Percentiles rank a stretch among this genome's conserved stretches.
phyloP scores from a whole-genome alignment of 1,140 invertebrate genomes.

The Drosophila auraria region DNA sequence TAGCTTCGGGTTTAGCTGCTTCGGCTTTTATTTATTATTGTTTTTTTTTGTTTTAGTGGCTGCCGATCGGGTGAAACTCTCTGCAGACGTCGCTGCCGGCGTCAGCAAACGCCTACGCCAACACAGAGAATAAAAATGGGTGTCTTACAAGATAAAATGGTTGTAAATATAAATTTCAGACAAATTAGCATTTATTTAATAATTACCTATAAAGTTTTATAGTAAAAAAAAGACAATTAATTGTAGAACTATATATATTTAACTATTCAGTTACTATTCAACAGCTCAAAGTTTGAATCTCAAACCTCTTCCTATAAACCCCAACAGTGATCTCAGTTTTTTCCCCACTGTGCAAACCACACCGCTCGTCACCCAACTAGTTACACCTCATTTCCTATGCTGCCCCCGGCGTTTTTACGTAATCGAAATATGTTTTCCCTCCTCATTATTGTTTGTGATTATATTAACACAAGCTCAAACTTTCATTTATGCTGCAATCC shows the following conservation, averaged over 20 bases:
- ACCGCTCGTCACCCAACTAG: conserved; percentile 5
- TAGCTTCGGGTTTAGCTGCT: conserved; percentile 32
- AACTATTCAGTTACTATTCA: too few species aligned
- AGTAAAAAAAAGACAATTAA: too few species aligned
- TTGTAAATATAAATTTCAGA: background rate
- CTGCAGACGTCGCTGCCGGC: conserved; percentile 25
- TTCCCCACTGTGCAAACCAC: background rate
- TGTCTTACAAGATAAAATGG: conserved; percentile 2
- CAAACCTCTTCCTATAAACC: background rate
- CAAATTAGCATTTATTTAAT: background rate
- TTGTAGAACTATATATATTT: too few species aligned
- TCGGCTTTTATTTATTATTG: conserved; percentile 30
- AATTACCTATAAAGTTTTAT: background rate
- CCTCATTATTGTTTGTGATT: conserved; percentile 62
- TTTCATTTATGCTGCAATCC: conserved; percentile 77
- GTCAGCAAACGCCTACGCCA: conserved; percentile 29
- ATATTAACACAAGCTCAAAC: conserved; percentile 60
- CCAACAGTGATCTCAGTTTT: background rate
- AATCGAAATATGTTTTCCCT: conserved; percentile 71
- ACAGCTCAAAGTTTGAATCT: background rate
- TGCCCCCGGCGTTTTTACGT: conserved; percentile 52
- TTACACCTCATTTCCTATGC: conserved; percentile 42
- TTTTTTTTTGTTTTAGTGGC: conserved; percentile 12
- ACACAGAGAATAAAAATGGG: conserved; percentile 10
- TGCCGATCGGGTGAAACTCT: conserved; percentile 37